A percentile compares a stretch with the other conserved stretches of the same genome.
These are phyloP conservation scores for Serilophus lunatus DNA, from an alignment of 2,113 vertebrate genomes.

Conservation along the genomic window DNA sequence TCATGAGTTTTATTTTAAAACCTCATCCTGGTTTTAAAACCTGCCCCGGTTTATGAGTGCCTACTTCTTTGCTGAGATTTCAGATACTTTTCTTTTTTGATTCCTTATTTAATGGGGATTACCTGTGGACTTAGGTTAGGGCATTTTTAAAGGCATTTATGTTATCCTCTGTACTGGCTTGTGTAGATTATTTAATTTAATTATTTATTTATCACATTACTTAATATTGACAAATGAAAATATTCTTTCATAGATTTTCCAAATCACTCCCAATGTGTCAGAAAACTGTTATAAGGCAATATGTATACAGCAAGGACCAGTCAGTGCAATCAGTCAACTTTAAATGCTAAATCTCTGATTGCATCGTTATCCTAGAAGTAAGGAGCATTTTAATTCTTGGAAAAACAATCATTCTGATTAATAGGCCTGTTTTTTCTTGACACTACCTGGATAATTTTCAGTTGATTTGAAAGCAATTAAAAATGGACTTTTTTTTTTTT, in stretches of 20 bases:
- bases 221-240: too few species aligned
- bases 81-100: background rate
- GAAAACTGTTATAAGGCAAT: background rate
- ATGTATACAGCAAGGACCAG: background rate
- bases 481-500: background rate
- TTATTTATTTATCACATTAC: too few species aligned
- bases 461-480: background rate
- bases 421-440: background rate
- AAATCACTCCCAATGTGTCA: background rate
- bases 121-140: background rate
- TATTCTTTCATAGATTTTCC: background rate
- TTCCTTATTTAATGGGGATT: background rate
- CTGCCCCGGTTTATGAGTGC: background rate
- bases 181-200: too few species aligned
- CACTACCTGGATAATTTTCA: background rate
- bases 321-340: background rate
- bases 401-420: background rate
- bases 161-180: background rate
- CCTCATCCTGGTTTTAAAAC: background rate
- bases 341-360: background rate
- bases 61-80: background rate
- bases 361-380: background rate
- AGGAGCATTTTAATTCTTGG: background rate
- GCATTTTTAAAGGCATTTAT: background rate
- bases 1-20: background rate